Evolutionary conservation across 2,113 vertebrate genomes (phyloP), one percentile per base, ranked within the genome.

Genomic region (Scartelaos histophorus): DNA sequence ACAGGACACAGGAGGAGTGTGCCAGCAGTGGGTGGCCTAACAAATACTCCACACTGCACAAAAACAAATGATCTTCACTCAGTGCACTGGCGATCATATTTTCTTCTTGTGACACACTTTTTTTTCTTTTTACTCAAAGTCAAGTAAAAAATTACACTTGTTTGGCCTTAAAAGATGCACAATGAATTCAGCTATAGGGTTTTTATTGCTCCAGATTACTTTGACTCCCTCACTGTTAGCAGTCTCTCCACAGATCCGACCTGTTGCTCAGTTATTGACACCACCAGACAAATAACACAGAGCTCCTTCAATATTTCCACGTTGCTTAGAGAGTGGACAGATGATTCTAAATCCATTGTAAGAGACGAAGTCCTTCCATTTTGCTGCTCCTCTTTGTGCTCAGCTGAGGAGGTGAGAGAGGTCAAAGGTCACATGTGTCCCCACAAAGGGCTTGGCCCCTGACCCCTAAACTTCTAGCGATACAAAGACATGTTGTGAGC

Each of bases 361-460:
- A 51, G 4, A 7, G 47, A 51, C 47, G 17, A 2, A 16, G 47
- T 19, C 47, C 1, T 17, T 49, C 16, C 47, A 19, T 51, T 51
- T 10, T 54, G 51, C 11, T 79, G 85, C 72, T 69, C 57, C 65
- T 64, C 56, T 60, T 71, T n/a, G 16, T 69, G 16, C 67, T 47
- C 10, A n/a, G 17, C 61, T 21, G 34, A 43, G 3, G 45, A 82
- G 82, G 85, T 82, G 82, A 86, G 76, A 66, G 80, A 78, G 70
- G 54, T 56, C 88, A 89, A 69, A 78, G 93, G 91, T 93, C 89
- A 91, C 71, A 80, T 66, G 66, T 73, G 80, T 72, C 58, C 67
- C 69, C 34, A 92, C 89, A 93, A 93, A 81, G 74, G 71, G 54
- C 82, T 82, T 64, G 56, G 79, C 69, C 67, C 73, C 68, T 60